phyloP scores from a whole-genome alignment of 2,113 vertebrate genomes.

The Cyphotilapia sp. region DNA sequence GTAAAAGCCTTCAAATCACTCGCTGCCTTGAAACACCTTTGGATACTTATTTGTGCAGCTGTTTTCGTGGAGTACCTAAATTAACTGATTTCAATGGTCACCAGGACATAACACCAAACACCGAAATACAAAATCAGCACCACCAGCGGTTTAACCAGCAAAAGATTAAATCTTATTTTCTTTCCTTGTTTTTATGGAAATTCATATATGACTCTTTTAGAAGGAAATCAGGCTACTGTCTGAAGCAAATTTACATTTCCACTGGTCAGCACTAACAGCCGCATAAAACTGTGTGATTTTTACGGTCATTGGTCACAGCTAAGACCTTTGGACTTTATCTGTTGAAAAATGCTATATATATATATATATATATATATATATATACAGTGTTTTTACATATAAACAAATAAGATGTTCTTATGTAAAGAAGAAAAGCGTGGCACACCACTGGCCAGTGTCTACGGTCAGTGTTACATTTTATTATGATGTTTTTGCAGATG shows the following conservation, averaged over 20 bases:
- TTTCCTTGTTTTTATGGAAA: not conserved
- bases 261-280: not conserved
- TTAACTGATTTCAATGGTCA: not conserved
- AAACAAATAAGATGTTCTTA: not conserved
- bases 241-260: not conserved
- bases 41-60: not conserved
- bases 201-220: not conserved
- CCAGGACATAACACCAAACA: not conserved
- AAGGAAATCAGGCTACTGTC: not conserved
- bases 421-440: not conserved
- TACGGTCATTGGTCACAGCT: not conserved
- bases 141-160: not conserved
- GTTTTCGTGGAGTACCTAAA: not conserved
- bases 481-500: not conserved
- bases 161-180: not conserved
- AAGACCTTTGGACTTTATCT: not conserved
- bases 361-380: too few species aligned
- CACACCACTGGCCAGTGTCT: fast-evolving
- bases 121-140: not conserved
- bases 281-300: not conserved
- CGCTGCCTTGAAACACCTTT: not conserved
- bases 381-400: not conserved
- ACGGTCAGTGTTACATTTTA: not conserved
- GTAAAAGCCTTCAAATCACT: not conserved
- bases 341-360: not conserved